These are phyloP conservation scores for Argopecten irradians DNA, from an alignment of 1,140 invertebrate genomes.

Conservation along the genomic window DNA sequence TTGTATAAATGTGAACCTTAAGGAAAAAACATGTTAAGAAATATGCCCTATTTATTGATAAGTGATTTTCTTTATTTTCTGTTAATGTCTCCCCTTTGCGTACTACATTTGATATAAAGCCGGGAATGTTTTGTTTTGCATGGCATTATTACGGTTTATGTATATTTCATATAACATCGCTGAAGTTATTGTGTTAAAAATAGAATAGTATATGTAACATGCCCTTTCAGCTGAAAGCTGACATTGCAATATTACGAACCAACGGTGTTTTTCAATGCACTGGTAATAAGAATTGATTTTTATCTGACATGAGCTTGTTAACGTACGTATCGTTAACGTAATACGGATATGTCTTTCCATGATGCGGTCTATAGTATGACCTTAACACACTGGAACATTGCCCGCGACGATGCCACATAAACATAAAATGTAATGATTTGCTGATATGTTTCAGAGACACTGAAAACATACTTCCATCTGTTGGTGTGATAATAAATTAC, in stretches of 20 bases:
- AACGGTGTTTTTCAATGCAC: background rate
- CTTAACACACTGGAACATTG: background rate
- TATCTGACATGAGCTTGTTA: background rate
- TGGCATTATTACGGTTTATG: too few species aligned
- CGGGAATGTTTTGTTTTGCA: background rate
- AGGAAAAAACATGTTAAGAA: too few species aligned
- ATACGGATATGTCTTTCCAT: background rate
- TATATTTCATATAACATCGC: background rate
- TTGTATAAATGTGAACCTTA: too few species aligned
- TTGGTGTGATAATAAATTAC: too few species aligned
- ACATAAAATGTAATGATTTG: too few species aligned
- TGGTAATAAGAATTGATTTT: background rate
- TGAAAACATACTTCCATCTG: too few species aligned
- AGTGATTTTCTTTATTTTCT: too few species aligned
- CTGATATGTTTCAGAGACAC: too few species aligned
- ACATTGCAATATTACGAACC: background rate
- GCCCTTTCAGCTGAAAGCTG: background rate
- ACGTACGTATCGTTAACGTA: background rate
- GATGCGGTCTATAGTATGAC: background rate
- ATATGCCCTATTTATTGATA: too few species aligned
- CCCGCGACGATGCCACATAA: too few species aligned
- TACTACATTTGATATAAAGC: background rate
- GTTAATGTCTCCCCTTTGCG: too few species aligned
- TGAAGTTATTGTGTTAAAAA: background rate
- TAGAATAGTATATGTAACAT: background rate